phyloP scores from a whole-genome alignment of 2,113 vertebrate species.

The Larimichthys crocea region DNA sequence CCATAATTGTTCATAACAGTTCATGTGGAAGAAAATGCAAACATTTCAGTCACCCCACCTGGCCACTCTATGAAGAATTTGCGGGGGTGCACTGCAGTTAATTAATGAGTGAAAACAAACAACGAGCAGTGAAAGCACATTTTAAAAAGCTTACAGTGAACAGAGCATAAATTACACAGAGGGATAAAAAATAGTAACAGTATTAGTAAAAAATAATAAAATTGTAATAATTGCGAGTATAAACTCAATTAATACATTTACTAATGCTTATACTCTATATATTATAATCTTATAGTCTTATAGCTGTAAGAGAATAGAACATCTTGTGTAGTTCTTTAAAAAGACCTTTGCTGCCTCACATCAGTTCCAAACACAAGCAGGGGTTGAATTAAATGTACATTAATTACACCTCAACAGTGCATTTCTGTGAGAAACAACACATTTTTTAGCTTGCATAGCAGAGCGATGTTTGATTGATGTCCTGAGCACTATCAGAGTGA shows the following conservation, averaged over 20 bases:
- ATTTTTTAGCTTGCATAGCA: background rate
- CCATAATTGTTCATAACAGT: no score
- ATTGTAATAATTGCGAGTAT: no score
- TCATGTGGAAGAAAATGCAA: no score
- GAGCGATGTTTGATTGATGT: constrained; percentile 40
- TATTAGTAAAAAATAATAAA: background rate
- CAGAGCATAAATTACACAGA: background rate
- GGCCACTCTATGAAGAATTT: no score
- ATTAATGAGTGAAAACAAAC: no score
- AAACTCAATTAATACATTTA: background rate
- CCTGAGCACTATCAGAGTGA: background rate
- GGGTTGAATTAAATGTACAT: background rate
- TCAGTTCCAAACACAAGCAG: background rate
- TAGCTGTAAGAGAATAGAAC: background rate
- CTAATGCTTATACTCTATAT: background rate
- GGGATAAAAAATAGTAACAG: background rate
- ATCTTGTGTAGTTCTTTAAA: background rate
- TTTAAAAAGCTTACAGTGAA: no score
- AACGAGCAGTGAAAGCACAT: no score
- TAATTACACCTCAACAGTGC: background rate
- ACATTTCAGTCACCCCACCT: no score
- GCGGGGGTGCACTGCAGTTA: no score
- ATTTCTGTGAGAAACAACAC: background rate
- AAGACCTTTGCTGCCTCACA: background rate
- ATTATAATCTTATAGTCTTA: no score